Evolutionary conservation across 2,888 invertebrate genomes (phyloP).

Genomic region (Synanthedon tipuliformis): DNA sequence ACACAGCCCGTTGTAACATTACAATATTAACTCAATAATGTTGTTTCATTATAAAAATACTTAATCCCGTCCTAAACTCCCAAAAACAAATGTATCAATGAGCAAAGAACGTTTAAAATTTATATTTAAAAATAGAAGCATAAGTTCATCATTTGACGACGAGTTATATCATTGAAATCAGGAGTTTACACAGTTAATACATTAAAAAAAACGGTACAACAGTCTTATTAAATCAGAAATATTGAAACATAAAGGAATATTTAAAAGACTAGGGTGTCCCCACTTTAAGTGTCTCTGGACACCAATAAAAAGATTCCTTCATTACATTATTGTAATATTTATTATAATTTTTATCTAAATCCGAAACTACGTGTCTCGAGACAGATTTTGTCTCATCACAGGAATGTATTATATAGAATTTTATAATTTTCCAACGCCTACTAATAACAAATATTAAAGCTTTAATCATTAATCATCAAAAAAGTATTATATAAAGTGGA

Average conservation of each 20-base stretch:
- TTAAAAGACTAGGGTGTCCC: slow-evolving; percentile 39
- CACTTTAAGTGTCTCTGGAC: slow-evolving; percentile 17
- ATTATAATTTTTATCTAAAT: slow-evolving; percentile 12
- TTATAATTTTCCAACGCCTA: not conserved
- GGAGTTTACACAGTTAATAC: not conserved
- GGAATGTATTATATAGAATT: slow-evolving; percentile 13
- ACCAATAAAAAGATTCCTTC: slow-evolving; percentile 19
- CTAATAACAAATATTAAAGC: slow-evolving; percentile 5
- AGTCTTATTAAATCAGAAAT: slow-evolving; percentile 43
- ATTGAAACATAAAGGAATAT: slow-evolving; percentile 23
- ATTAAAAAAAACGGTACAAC: slow-evolving; percentile 34
- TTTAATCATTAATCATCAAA: not conserved
- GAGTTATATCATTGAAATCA: not conserved
- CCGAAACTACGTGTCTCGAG: slow-evolving; percentile 25
- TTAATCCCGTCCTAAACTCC: too few species aligned
- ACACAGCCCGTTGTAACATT: slow-evolving; percentile 7
- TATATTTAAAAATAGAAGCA: not conserved
- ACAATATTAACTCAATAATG: not conserved
- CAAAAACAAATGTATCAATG: too few species aligned
- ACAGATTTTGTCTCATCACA: slow-evolving; percentile 26
- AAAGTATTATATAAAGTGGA: not conserved
- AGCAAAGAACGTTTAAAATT: not conserved
- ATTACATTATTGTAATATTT: slow-evolving; percentile 14
- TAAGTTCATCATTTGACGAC: not conserved
- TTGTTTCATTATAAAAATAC: not conserved